Base-by-base conservation (phyloP, 2,888 invertebrate species). In the Campaea margaritaria region DNA sequence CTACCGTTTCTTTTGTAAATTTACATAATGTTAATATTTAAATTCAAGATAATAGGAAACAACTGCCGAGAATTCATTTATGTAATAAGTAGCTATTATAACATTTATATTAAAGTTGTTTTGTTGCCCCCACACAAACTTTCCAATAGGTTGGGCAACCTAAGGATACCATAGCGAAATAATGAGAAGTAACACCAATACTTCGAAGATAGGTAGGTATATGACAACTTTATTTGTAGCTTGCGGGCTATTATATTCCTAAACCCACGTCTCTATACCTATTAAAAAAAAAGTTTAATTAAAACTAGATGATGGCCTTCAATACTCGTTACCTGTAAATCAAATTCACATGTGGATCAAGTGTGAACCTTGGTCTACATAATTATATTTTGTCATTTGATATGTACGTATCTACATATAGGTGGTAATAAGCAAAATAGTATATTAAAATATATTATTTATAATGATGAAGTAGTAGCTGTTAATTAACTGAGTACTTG, bases 1-100 rank as follows among this genome's bases (percentile, higher is more conserved):
- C 36, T 38, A 14, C 57, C 43, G 54, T 56, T 62, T 58, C 46
- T 62, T 57, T 56, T 52, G 50, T 45, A 36, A 49, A 68, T 74
- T 68, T 68, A 43, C 72, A 71, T 75, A 74, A 75, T 69, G 39
- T 65, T 53, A 46, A 43, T 65, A 59, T 75, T 70, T 68, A 55
- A 47, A 61, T 64, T 50, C 52, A 41, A 50, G 36, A 41, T 59
- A 59, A 59, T 64, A 52, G 53, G 58, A 64, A 62, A 67, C 64
- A 63, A 61, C 57, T 45, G 15, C 46, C 54, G 16, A 59, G 44
- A 59, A 64, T 58, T 48, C 43, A 49, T 51, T 60, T 64, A 68
- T 53, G 65, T 44, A 66, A 68, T 58, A 45, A 28, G 47, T 28
- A 43, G 39, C 52, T 47, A 52, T 53, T 58, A 59, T 55, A 39